Evolutionary conservation across 2,888 invertebrate species (phyloP), one percentile per base, ranked within the genome.

Genomic region (Mythimna lalbum): DNA sequence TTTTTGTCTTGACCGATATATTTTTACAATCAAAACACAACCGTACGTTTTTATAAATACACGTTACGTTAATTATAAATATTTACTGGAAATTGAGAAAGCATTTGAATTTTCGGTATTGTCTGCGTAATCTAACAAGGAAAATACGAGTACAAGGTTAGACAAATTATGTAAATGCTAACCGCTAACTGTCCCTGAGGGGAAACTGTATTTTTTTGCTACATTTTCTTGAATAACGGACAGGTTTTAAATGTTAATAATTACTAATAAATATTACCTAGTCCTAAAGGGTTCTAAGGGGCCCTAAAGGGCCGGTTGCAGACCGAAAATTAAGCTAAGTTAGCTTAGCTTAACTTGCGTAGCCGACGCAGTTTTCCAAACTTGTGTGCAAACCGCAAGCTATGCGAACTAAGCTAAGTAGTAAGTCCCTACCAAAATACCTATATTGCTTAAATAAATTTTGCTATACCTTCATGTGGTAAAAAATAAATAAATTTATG

Each of bases 71-170:
- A 36, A 63, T 65, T 36, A 65, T 50, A 27, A 43, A 6, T 72
- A 31, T 19, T 62, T 36, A 49, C 23, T 52, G 27, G 21, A 66
- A 60, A 47, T 47, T 12, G 27, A 52, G 21, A n/a, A 14, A 47
- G 33, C 23, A 55, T 55, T 57, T 27, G 17, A 39, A 66, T 36
- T 49, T 63, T 63, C 27, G 21, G n/a, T 53, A 17, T 19, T 53
- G 60, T 6, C 17, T 62, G 36, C 31, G 59, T 55, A 57, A 63
- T 55, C 43, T 59, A 27, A 59, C n/a, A 19, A 67, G 67, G 63
- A 76, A 80, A 79, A 80, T 56, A 43, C 23, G n/a, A n/a, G n/a
- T n/a, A n/a, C 60, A 66, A 73, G 79, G 65, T 66, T 36, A 65
- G 17, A 53, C 33, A 50, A 70, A 78, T 63, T 61, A 72, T 62